These are phyloP conservation scores for Ascaphus truei DNA, from an alignment of 2,113 vertebrate species.

Conservation along the genomic window DNA sequence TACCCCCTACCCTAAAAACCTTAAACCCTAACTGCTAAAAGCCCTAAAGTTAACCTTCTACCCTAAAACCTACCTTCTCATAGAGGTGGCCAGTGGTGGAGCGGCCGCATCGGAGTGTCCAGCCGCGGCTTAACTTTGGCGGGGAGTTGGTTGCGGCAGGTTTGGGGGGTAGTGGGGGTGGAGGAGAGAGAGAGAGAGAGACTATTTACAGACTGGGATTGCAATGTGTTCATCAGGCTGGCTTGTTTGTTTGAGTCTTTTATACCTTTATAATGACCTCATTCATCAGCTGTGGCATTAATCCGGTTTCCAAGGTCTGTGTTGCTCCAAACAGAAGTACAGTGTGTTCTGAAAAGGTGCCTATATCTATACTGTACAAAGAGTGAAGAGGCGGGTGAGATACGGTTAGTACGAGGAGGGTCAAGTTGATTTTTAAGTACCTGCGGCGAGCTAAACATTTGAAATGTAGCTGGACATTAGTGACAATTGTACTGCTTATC, in stretches of 20 bases:
- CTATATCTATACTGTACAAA: neutral
- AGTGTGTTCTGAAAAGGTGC: neutral
- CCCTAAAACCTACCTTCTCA: too few relatives aligned
- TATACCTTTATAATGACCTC: conserved; percentile 25
- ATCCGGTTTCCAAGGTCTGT: neutral
- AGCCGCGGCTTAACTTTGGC: too few relatives aligned
- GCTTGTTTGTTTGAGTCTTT: neutral
- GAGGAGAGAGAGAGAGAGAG: neutral
- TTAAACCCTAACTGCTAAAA: too few relatives aligned
- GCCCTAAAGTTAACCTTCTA: too few relatives aligned
- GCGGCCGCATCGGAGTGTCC: too few relatives aligned
- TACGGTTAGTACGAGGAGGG: too few relatives aligned
- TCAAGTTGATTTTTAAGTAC: neutral
- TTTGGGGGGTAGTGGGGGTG: neutral
- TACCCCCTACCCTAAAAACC: too few relatives aligned
- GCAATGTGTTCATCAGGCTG: neutral
- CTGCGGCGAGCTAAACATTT: neutral
- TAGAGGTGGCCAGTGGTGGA: too few relatives aligned
- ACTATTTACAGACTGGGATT: neutral
- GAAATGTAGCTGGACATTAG: neutral
- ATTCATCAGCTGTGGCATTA: neutral
- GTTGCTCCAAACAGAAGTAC: conserved; percentile 3
- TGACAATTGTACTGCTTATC: neutral
- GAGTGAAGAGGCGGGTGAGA: too few relatives aligned
- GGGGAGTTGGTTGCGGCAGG: too few relatives aligned